These are phyloP conservation scores for Heliothis peltigera DNA, from an alignment of 2,888 invertebrate species.

Conservation along the genomic window DNA sequence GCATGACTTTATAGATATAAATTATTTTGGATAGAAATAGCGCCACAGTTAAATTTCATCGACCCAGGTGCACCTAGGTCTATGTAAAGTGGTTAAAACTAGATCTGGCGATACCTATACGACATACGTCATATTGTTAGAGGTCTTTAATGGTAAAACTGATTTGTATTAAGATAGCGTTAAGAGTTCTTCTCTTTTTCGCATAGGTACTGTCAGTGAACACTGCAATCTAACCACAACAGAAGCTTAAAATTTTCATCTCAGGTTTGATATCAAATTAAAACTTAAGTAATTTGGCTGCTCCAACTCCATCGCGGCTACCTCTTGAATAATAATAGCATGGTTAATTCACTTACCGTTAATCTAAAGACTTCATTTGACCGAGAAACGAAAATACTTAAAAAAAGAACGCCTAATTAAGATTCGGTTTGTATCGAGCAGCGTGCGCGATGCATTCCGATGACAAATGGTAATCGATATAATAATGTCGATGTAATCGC, in stretches of 20 bases:
- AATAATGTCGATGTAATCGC: conserved; percentile 77
- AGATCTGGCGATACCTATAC: no score
- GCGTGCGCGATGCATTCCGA: conserved; percentile 69
- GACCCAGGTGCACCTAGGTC: neutral
- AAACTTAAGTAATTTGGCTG: conserved; percentile 69
- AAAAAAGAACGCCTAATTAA: conserved; percentile 57
- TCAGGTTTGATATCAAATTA: conserved; percentile 58
- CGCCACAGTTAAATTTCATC: neutral
- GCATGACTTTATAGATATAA: no score
- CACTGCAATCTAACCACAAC: conserved; percentile 11
- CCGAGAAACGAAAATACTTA: conserved; percentile 41
- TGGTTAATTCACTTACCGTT: conserved; percentile 68
- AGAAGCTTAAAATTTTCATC: conserved; percentile 40
- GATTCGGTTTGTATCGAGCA: conserved; percentile 45
- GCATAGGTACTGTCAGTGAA: neutral
- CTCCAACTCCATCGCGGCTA: conserved; percentile 45
- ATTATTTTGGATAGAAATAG: neutral
- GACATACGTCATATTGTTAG: no score
- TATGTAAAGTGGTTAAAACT: no score
- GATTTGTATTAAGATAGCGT: no score
- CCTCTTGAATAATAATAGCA: conserved; percentile 69
- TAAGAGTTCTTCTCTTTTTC: no score
- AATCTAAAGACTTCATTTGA: conserved; percentile 64
- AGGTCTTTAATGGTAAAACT: no score
- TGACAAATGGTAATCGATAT: conserved; percentile 69